Conservation (phyloP, 2,888 invertebrate genomes). For the Orthonychiurus folsomi region DNA sequence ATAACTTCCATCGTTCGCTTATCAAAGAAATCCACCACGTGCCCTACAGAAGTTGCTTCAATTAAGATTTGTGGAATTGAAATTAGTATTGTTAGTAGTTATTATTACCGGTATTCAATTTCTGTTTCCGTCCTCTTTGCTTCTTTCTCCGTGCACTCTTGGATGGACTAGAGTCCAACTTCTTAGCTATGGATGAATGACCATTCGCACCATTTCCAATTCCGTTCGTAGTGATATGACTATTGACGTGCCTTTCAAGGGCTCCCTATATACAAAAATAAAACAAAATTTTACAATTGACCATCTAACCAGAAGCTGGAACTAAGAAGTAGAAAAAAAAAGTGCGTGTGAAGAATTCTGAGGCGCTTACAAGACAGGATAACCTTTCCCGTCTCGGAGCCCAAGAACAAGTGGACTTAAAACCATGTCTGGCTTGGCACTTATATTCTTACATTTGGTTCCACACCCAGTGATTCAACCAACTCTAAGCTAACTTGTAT, state of each 20-base stretch:
- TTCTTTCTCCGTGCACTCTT: slow-evolving; percentile 78
- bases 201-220: slow-evolving; percentile 51
- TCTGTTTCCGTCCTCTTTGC: slow-evolving; percentile 58
- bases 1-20: slow-evolving; percentile 84
- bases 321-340: no score
- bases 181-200: slow-evolving; percentile 54
- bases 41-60: slow-evolving; percentile 55
- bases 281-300: no score
- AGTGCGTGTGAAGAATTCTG: no score
- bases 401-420: no score
- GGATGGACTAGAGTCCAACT: slow-evolving; percentile 60
- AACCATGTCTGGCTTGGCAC: not conserved
- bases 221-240: slow-evolving; percentile 62
- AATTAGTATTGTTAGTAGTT: not conserved
- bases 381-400: no score
- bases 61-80: no score
- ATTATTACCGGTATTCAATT: slow-evolving; percentile 34
- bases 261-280: slow-evolving; percentile 56
- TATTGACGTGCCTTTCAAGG: slow-evolving; percentile 84
- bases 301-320: no score
- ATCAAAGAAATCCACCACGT: slow-evolving; percentile 90
- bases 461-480: not conserved
- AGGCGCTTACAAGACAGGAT: no score
- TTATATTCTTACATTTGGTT: not conserved
- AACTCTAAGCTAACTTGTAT: not conserved